A percentile compares a stretch with the other conserved stretches of the same genome.
Conservation (phyloP, 2,888 invertebrate species). For the Leptopilina myrica region DNA sequence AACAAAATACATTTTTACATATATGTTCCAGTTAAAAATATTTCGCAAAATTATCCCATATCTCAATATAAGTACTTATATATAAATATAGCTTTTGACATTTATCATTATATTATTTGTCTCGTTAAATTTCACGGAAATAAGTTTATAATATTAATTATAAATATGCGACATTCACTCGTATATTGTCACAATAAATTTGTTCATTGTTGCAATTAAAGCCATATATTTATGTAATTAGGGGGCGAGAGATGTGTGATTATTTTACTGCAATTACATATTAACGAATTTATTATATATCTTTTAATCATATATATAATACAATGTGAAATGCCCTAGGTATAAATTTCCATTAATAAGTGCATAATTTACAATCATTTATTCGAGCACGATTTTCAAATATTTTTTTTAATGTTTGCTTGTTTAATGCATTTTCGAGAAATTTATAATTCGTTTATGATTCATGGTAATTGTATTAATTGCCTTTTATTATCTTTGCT, state of each 20-base stretch:
- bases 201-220: constrained; percentile 20
- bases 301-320: too few species aligned
- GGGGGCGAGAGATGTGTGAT: neutral
- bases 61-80: too few species aligned
- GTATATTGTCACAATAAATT: neutral
- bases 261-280: neutral
- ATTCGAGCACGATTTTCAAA: too few species aligned
- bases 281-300: neutral
- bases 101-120: neutral
- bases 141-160: neutral
- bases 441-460: too few species aligned
- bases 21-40: neutral
- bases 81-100: too few species aligned
- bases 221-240: neutral
- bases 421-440: too few species aligned
- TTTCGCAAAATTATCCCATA: neutral
- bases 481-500: too few species aligned
- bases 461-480: too few species aligned
- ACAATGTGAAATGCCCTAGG: too few species aligned
- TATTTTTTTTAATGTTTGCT: too few species aligned
- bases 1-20: neutral
- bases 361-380: too few species aligned
- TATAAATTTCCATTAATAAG: too few species aligned
- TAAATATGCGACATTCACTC: neutral
- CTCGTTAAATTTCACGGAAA: constrained; percentile 1